Evolutionary conservation across 2,888 invertebrate species (phyloP), one percentile per base, ranked within the genome.

Genomic region (Scaptodrosophila latifasciaeformis): DNA sequence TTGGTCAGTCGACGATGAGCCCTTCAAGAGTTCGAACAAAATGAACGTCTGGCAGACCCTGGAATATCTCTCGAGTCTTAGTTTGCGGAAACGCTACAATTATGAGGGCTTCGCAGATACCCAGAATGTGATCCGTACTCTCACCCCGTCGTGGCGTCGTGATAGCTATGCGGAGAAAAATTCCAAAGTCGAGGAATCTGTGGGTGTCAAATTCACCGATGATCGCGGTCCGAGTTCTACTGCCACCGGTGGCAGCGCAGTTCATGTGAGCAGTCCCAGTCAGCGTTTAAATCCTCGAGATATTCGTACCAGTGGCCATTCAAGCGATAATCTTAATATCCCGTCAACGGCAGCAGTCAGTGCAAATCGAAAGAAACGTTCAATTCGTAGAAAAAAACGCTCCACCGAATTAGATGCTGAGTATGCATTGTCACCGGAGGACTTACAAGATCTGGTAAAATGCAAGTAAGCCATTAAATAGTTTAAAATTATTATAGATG

Each of bases 391-490:
- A 5, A 57, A 46, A 46, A 60, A 42, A 12, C 31, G 49, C 1
- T 46, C 18, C 15, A 6, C 44, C 2, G 40, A 56, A 2, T 15
- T 78, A 21, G 68, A 72, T 50, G 62, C 82, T 0, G 81, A 84
- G 42, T 80, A 84, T 35, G 71, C 83, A 0, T 66, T 79, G 2
- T 62, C 82, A 1, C 65, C 79, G 7, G 66, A 81, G 27, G 85
- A 85, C 21, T 80, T 78, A 15, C 68, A 80, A 51, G 84, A 85
- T 68, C 57, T 85, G 46, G 80, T 86, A 19, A 83, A 85, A 54
- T 86, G 86, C 85, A 85, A 79, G 86, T 86, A 71, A 71, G 84
- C 46, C n/a, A n/a, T n/a, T n/a, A n/a, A n/a, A n/a, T n/a, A n/a
- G n/a, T n/a, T n/a, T n/a, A n/a, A n/a, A n/a, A n/a, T n/a, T n/a